Evolutionary conservation across 2,113 vertebrate genomes (phyloP).

Genomic region (Ovibos moschatus): DNA sequence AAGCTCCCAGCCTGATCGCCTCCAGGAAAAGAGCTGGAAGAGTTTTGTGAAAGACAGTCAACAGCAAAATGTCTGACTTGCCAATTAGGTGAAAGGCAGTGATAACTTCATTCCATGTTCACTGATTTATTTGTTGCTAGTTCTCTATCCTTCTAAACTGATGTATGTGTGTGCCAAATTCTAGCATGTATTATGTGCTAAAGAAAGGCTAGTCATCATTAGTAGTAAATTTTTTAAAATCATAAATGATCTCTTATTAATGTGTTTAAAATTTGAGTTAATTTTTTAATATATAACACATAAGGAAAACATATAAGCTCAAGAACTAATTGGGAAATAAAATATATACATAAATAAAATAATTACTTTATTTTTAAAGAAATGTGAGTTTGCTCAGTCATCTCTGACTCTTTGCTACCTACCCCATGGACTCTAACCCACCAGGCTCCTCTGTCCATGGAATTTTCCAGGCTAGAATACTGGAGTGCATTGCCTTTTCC

Average conservation of each 20-base stretch:
- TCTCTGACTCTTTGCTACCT: not conserved
- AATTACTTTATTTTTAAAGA: not conserved
- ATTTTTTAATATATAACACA: not conserved
- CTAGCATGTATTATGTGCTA: not conserved
- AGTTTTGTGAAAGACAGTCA: not conserved
- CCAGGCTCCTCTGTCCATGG: not conserved
- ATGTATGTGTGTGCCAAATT: not conserved
- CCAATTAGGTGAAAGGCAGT: conserved; percentile 36
- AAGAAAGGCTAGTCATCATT: not conserved
- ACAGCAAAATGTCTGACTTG: conserved; percentile 32
- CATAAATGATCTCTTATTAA: not conserved
- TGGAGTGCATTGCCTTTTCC: not conserved
- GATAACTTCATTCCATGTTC: conserved; percentile 42
- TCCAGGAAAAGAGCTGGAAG: conserved; percentile 31
- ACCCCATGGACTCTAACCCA: not conserved
- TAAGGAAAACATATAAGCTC: not conserved
- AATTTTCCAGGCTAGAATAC: not conserved
- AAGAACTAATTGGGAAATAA: not conserved
- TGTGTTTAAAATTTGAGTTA: not conserved
- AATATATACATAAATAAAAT: not conserved
- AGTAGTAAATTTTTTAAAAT: not conserved
- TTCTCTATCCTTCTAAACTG: not conserved
- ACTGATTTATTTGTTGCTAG: not conserved
- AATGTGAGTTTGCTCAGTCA: not conserved
- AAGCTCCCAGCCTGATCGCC: not conserved